Evolutionary conservation across 1,140 invertebrate species (phyloP).

Genomic region (Drosophila orosa): DNA sequence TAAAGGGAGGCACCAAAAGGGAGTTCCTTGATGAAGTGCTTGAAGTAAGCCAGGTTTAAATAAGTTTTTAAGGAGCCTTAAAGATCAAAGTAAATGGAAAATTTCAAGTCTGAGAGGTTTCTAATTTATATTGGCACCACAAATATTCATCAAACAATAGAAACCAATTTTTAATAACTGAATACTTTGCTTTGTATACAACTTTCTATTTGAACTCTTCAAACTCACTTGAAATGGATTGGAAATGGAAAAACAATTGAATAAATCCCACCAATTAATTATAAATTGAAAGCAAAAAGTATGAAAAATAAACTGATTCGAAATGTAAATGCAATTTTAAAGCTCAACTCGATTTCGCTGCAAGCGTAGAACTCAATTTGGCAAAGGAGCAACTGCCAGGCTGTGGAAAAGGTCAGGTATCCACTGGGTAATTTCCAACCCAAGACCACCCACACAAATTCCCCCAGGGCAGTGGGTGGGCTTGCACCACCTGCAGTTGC

Average conservation of each 20-base stretch:
- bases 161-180: neutral
- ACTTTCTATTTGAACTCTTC: neutral
- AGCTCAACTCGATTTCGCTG: constrained; percentile 40
- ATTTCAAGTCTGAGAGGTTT: neutral
- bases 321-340: constrained; percentile 40
- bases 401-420: constrained; percentile 11
- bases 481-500: constrained; percentile 40
- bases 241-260: constrained; percentile 2
- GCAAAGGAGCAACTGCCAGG: constrained; percentile 37
- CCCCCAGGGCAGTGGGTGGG: constrained; percentile 4
- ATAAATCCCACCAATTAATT: constrained; percentile 10
- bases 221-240: neutral
- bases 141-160: no score
- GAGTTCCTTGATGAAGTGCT: neutral
- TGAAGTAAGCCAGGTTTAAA: neutral
- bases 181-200: neutral
- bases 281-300: neutral
- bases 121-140: neutral
- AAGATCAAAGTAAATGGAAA: neutral
- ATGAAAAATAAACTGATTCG: constrained; percentile 11
- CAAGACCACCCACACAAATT: constrained; percentile 2
- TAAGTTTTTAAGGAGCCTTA: no score
- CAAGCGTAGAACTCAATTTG: constrained; percentile 45
- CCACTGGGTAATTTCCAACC: neutral
- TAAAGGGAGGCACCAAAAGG: neutral